Conservation (phyloP, 2,888 invertebrate species). For the Camponotus fellah region DNA sequence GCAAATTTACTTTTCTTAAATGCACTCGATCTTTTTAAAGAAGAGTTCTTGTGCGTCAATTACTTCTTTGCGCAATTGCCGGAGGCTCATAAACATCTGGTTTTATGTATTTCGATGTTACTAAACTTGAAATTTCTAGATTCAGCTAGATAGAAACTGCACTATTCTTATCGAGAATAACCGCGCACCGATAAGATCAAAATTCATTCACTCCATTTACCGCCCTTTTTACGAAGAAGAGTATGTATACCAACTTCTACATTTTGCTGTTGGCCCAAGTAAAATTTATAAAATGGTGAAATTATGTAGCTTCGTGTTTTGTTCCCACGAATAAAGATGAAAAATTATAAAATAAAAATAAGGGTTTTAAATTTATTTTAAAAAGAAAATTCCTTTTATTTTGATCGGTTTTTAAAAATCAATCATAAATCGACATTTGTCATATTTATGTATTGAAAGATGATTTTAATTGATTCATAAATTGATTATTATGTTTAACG, state of each 20-base stretch:
- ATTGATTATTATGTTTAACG: background rate
- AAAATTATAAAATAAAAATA: background rate
- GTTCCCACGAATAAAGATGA: background rate
- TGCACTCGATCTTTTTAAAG: slow-evolving; percentile 9
- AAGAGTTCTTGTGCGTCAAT: slow-evolving; percentile 1
- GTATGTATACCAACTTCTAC: background rate
- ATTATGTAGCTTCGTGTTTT: background rate
- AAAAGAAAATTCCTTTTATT: background rate
- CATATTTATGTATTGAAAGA: background rate
- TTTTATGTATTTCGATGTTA: slow-evolving; percentile 43
- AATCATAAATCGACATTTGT: background rate
- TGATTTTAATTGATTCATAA: background rate
- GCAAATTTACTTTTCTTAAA: slow-evolving; percentile 2
- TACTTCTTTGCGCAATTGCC: slow-evolving; percentile 30
- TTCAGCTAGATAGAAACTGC: slow-evolving; percentile 25
- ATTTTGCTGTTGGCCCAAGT: slow-evolving; percentile 17
- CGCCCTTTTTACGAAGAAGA: slow-evolving; percentile 27
- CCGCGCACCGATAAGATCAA: slow-evolving; percentile 34
- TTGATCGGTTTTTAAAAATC: background rate
- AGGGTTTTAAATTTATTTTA: background rate
- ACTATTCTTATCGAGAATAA: slow-evolving; percentile 19
- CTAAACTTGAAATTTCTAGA: slow-evolving; percentile 27
- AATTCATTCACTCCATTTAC: slow-evolving; percentile 60
- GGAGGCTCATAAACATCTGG: slow-evolving; percentile 27
- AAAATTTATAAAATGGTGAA: slow-evolving; percentile 22